A percentile compares a stretch with the other conserved stretches of the same genome.
These are phyloP conservation scores for Dorcus parallelipipedus DNA, from an alignment of 2,888 invertebrate species.

Conservation along the genomic window DNA sequence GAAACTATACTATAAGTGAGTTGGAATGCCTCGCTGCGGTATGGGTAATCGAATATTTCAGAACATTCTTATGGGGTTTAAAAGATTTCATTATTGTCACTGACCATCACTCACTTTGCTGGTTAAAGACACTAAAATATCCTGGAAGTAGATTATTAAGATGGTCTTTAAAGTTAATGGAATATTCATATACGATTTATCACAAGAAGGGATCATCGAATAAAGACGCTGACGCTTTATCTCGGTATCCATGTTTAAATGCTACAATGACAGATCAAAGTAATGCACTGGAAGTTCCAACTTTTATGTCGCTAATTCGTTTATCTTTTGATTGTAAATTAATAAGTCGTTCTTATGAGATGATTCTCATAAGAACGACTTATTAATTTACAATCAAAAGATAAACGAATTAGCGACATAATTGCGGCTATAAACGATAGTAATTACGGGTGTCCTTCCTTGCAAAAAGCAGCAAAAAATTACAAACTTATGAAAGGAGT, in stretches of 20 bases:
- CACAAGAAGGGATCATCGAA: slow-evolving; percentile 16
- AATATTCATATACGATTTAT: slow-evolving; percentile 17
- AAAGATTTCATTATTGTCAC: slow-evolving; percentile 3
- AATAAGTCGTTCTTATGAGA: too few relatives aligned
- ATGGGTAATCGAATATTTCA: neutral
- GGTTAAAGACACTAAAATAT: slow-evolving; percentile 9
- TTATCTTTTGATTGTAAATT: too few relatives aligned
- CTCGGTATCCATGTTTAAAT: neutral
- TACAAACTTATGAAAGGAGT: neutral
- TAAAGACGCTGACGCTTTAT: slow-evolving; percentile 13
- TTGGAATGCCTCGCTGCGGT: slow-evolving; percentile 37
- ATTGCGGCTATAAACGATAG: too few relatives aligned
- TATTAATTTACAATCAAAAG: too few relatives aligned
- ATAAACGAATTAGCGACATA: too few relatives aligned
- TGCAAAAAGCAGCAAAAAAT: neutral
- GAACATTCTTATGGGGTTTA: slow-evolving; percentile 9
- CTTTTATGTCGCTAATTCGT: too few relatives aligned
- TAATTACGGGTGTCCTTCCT: too few relatives aligned
- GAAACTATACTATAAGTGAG: slow-evolving; percentile 39
- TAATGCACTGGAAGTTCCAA: too few relatives aligned
- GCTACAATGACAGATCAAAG: too few relatives aligned
- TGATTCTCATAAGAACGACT: too few relatives aligned
- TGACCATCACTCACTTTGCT: slow-evolving; percentile 16
- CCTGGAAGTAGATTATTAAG: slow-evolving; percentile 16
- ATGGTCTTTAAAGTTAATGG: slow-evolving; percentile 19